phyloP scores from a whole-genome alignment of 2,888 invertebrate species.

The Koerneria pararmatus region DNA sequence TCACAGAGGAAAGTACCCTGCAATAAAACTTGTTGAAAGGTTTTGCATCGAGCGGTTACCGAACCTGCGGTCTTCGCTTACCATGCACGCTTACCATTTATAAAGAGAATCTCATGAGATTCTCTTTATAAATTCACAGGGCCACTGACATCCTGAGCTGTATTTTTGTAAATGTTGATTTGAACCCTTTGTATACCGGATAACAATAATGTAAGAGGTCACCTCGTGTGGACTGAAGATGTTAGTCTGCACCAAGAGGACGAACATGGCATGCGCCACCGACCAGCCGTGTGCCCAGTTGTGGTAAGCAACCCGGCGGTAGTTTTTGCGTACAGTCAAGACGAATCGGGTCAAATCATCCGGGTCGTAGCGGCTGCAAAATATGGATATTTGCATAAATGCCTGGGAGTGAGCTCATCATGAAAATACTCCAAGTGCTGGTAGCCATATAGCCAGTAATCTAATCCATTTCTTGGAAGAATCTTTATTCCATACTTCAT shows the following conservation, averaged over 20 bases:
- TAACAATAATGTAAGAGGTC: neutral
- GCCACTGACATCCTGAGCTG: too few relatives aligned
- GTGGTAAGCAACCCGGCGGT: slow-evolving; percentile 73
- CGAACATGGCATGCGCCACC: slow-evolving; percentile 75
- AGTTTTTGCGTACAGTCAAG: slow-evolving; percentile 79
- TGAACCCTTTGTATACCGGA: neutral
- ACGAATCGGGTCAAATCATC: slow-evolving; percentile 73
- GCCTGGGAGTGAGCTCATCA: neutral
- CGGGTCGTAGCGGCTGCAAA: slow-evolving; percentile 67
- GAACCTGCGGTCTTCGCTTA: too few relatives aligned
- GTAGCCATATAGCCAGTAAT: too few relatives aligned
- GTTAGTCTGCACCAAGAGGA: slow-evolving; percentile 44
- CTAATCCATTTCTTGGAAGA: neutral
- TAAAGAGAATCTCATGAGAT: too few relatives aligned
- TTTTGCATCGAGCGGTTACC: too few relatives aligned
- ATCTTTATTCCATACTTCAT: neutral
- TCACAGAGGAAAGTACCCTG: too few relatives aligned
- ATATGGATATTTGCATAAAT: neutral
- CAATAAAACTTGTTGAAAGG: too few relatives aligned
- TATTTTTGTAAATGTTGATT: too few relatives aligned
- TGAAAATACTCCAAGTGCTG: neutral
- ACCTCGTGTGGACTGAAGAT: slow-evolving; percentile 53
- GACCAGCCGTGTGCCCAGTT: slow-evolving; percentile 85
- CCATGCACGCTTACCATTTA: too few relatives aligned
- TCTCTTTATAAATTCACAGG: too few relatives aligned